Evolutionary conservation across 2,888 invertebrate genomes (phyloP), one percentile per base, ranked within the genome.

Genomic region (Sialis lutaria): DNA sequence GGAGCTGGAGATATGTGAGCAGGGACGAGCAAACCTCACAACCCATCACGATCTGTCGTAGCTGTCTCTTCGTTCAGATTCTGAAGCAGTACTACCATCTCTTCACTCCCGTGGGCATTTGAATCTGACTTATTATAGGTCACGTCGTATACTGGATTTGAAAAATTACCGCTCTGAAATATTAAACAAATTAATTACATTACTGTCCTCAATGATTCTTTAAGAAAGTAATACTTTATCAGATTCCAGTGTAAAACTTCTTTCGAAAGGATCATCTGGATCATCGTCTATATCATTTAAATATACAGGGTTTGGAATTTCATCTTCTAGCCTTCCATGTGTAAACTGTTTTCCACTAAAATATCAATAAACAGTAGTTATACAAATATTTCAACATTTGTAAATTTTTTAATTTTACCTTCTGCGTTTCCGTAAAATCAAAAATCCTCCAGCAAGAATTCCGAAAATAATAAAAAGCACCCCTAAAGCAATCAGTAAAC

Each of bases 291-390:
- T 72, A 57, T 79, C 80, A 48, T 73, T 73, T 56, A 85, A 74
- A 65, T 86, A 89, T 79, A 88, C 87, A 32, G 88, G 88, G 71
- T 89, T 89, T 60, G 70, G 79, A 58, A 84, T 83, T 70, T 86
- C 88, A 65, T 88, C 87, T 49, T 84, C 74, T 57, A 88, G 76
- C 8, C 87, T 73, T 50, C 82, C 79, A 68, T 88, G 88, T 55
- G 78, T 77, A 62, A 87, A 87, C 45, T 79, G 74, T 53, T 70
- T 69, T 4, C 77, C 73, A 57, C 64, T 64, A 42, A n/a, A 46
- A 45, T 31, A 7, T 34, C 4, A 40, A 30, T 33, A 46, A 49
- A 52, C 44, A 48, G n/a, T 34, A 41, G 35, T 40, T n/a, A 13
- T n/a, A 43, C n/a, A 9, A 43, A 7, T 8, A 32, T 13, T 9